Percentiles rank a stretch among this genome's conserved stretches.
Evolutionary conservation across 2,888 invertebrate species (phyloP).

Genomic region (Dysmachus trigonus): DNA sequence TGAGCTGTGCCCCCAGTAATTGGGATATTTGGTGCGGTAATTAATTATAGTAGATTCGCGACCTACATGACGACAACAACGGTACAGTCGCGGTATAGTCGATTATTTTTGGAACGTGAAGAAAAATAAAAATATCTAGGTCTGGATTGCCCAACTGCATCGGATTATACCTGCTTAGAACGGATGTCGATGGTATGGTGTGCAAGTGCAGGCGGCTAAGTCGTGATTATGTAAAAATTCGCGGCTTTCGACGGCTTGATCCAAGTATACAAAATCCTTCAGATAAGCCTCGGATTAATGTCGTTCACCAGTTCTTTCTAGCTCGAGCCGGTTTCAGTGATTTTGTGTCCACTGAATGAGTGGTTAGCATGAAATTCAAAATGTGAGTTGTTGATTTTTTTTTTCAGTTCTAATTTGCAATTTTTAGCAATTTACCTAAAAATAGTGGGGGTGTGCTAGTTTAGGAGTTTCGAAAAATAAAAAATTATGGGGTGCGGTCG

Average conservation of each 20-base stretch:
- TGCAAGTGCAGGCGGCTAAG: not conserved
- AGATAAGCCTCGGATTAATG: not conserved
- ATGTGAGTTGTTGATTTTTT: conserved; percentile 7
- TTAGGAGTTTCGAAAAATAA: not conserved
- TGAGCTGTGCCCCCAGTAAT: not conserved
- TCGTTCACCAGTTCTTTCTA: not conserved
- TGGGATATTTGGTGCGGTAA: conserved; percentile 2
- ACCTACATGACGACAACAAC: not conserved
- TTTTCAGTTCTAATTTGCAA: conserved; percentile 15
- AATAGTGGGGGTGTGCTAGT: not conserved
- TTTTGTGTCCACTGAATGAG: not conserved
- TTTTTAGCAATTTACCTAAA: conserved; percentile 21
- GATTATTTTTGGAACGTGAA: not conserved
- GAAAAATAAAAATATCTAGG: not conserved
- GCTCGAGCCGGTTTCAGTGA: not conserved
- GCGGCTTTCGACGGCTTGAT: not conserved
- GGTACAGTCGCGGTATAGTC: not conserved
- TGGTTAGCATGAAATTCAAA: conserved; percentile 3
- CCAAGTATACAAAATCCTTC: not conserved
- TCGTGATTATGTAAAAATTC: conserved; percentile 17
- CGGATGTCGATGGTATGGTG: not conserved
- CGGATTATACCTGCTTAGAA: not conserved
- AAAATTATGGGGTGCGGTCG: not conserved
- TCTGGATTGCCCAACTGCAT: not conserved
- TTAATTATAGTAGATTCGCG: not conserved